phyloP scores from a whole-genome alignment of 2,888 invertebrate genomes.

The Toxonevra muliebris region DNA sequence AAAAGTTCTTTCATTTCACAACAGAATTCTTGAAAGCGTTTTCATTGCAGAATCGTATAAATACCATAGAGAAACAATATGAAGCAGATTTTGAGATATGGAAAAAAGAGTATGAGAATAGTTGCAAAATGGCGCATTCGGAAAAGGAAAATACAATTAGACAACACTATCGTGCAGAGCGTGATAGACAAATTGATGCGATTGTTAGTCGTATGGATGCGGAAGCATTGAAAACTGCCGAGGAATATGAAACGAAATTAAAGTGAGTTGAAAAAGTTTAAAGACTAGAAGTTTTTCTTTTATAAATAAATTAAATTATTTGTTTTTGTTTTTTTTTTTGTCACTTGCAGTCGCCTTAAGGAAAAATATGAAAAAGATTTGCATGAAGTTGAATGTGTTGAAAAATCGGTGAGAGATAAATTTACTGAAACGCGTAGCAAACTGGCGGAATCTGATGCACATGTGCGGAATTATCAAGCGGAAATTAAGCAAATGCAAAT shows the following conservation, averaged over 20 bases:
- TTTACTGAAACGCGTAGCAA: slow-evolving; percentile 74
- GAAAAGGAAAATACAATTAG: slow-evolving; percentile 75
- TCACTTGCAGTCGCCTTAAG: slow-evolving; percentile 71
- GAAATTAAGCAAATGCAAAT: slow-evolving; percentile 73
- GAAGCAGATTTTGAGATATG: slow-evolving; percentile 71
- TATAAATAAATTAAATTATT: neutral
- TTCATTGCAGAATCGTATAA: slow-evolving; percentile 68
- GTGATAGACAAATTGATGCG: slow-evolving; percentile 80
- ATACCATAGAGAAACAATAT: slow-evolving; percentile 69
- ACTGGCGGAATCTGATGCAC: slow-evolving; percentile 73
- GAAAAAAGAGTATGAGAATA: slow-evolving; percentile 69
- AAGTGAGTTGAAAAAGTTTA: slow-evolving; percentile 45
- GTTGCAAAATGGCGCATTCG: slow-evolving; percentile 67
- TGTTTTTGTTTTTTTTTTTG: neutral
- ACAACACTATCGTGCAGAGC: slow-evolving; percentile 75
- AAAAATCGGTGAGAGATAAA: slow-evolving; percentile 73
- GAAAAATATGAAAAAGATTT: slow-evolving; percentile 81
- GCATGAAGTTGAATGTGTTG: slow-evolving; percentile 72
- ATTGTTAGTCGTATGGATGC: slow-evolving; percentile 63
- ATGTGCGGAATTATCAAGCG: slow-evolving; percentile 69
- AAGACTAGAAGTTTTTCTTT: neutral
- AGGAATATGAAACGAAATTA: slow-evolving; percentile 62
- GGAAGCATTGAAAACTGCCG: slow-evolving; percentile 58
- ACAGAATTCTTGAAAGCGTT: neutral
- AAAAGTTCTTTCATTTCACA: neutral